These are phyloP conservation scores for Phrynocephalus vlangalii DNA, from an alignment of 2,797 vertebrate species.

Conservation along the genomic window DNA sequence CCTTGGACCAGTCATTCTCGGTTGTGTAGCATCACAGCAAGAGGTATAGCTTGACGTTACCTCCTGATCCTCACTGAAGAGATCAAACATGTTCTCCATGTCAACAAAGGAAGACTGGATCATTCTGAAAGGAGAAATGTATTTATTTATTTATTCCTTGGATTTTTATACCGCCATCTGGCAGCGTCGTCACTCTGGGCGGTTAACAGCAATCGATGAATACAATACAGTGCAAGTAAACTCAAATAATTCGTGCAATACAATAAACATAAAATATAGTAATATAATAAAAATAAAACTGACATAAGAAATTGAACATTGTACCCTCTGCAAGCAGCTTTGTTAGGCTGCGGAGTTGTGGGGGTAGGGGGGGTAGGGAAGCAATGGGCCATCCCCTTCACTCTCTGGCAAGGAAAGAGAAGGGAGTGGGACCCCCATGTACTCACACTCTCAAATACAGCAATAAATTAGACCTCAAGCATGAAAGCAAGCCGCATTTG, in stretches of 20 bases:
- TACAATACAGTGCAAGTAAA: no score
- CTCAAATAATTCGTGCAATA: no score
- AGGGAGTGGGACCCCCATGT: background rate
- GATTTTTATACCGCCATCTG: no score
- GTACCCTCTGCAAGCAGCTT: background rate
- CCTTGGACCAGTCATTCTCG: background rate
- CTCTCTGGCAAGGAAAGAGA: background rate
- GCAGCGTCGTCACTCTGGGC: no score
- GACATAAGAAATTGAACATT: background rate
- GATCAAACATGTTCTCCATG: constrained; percentile 98
- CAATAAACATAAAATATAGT: no score
- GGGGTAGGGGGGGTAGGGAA: background rate
- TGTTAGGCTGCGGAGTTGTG: background rate
- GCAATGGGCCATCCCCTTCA: background rate
- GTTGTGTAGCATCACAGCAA: background rate
- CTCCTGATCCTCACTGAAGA: constrained; percentile 90
- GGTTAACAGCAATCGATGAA: no score
- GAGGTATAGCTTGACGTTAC: constrained; percentile 71
- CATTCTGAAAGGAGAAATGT: constrained; percentile 80
- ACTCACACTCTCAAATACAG: background rate
- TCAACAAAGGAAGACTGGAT: constrained; percentile 97
- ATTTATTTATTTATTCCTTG: no score
- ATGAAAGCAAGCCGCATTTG: constrained; percentile 12
- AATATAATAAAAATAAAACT: no score
- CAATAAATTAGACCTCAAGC: constrained; percentile 10